Percentiles rank a stretch among this genome's conserved stretches.
phyloP scores from a whole-genome alignment of 2,113 vertebrate species.

The Corydoras sp. region DNA sequence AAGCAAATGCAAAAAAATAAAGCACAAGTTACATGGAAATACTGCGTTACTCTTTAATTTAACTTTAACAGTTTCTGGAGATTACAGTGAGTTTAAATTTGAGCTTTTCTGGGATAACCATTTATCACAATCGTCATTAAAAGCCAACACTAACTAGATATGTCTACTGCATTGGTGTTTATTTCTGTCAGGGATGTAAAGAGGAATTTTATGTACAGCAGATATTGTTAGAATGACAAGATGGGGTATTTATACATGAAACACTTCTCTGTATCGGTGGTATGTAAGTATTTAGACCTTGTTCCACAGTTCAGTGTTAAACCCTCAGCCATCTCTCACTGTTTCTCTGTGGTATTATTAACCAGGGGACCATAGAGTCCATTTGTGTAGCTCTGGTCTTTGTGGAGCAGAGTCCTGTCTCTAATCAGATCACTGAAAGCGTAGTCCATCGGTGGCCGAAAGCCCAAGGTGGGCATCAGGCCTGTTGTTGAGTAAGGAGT shows the following conservation, averaged over 20 bases:
- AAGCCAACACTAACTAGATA: no score
- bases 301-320: not conserved
- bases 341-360: constrained; percentile 91
- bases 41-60: no score
- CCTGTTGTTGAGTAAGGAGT: constrained; percentile 93
- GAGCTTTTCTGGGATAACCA: no score
- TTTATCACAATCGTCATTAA: no score
- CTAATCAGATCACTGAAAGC: constrained; percentile 97
- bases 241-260: not conserved
- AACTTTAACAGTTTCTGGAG: no score
- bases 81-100: no score
- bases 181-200: no score
- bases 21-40: no score
- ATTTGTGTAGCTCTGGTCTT: constrained; percentile 82
- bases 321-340: constrained; percentile 62
- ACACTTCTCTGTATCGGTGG: not conserved
- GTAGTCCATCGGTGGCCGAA: constrained; percentile 97
- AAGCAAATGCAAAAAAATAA: no score
- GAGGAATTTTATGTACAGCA: no score
- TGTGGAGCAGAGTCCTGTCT: constrained; percentile 89
- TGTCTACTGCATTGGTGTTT: no score
- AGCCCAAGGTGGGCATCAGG: constrained; percentile 91
- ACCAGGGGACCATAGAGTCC: constrained; percentile 93
- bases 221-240: no score
- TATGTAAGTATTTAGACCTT: constrained; percentile 1